Percentiles rank a stretch among this genome's conserved stretches.
Evolutionary conservation across 2,113 vertebrate genomes (phyloP).

Genomic region (Ancistrus triradiatus): DNA sequence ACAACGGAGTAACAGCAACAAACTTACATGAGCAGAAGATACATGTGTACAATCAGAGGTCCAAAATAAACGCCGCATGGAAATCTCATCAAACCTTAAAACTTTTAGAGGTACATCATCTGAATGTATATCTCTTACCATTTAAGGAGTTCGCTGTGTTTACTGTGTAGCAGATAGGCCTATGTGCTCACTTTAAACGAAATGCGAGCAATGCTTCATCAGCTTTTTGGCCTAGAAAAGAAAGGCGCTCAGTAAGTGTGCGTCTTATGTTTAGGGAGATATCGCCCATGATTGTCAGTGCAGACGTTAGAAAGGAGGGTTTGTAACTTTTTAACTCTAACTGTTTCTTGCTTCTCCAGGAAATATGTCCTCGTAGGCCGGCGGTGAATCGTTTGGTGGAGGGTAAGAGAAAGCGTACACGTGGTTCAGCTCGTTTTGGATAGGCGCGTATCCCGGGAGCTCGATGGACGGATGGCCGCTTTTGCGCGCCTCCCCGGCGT

Average conservation of each 20-base stretch:
- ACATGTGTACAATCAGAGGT: slow-evolving; percentile 18
- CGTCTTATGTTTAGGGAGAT: slow-evolving; percentile 20
- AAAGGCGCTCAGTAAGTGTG: not conserved
- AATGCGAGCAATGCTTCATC: slow-evolving; percentile 2
- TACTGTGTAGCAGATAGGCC: not conserved
- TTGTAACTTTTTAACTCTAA: slow-evolving; percentile 27
- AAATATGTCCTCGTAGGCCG: slow-evolving; percentile 87
- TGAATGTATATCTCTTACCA: slow-evolving; percentile 24
- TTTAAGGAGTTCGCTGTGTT: slow-evolving; percentile 24
- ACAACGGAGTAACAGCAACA: slow-evolving; percentile 56
- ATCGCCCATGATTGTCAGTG: slow-evolving; percentile 54
- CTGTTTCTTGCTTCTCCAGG: slow-evolving; percentile 70
- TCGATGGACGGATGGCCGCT: slow-evolving; percentile 88
- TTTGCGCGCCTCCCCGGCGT: slow-evolving; percentile 82
- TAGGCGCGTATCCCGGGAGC: slow-evolving; percentile 86
- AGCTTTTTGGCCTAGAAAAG: slow-evolving; percentile 6
- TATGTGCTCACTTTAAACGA: slow-evolving; percentile 8
- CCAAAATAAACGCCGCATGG: slow-evolving; percentile 4
- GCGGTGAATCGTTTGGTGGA: slow-evolving; percentile 78
- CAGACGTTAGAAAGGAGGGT: slow-evolving; percentile 35
- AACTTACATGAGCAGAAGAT: slow-evolving; percentile 44
- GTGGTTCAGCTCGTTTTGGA: slow-evolving; percentile 81
- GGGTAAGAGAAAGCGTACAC: slow-evolving; percentile 87
- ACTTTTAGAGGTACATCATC: slow-evolving; percentile 10
- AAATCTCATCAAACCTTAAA: slow-evolving; percentile 14